Conservation (phyloP, 2,113 vertebrate genomes). For the Chauna torquata region DNA sequence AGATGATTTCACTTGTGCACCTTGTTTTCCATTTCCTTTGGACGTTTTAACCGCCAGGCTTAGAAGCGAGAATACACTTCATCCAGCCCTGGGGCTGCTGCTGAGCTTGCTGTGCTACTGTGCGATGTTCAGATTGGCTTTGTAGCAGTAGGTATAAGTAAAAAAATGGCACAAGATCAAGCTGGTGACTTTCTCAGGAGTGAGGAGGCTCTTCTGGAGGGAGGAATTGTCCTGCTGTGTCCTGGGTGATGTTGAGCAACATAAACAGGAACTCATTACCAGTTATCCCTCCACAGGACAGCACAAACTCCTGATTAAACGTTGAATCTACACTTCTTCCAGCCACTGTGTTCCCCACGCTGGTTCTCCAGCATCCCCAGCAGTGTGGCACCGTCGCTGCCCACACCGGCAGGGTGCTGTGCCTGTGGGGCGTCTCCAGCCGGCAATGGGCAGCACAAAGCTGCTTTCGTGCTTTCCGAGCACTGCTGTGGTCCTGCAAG, state of each 20-base stretch:
- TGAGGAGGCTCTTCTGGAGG: neutral
- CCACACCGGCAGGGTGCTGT: rapidly evolving
- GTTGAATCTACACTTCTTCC: neutral
- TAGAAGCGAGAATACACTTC: neutral
- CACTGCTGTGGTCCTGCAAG: rapidly evolving
- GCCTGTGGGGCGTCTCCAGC: rapidly evolving
- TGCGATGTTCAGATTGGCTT: rapidly evolving
- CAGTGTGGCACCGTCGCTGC: rapidly evolving
- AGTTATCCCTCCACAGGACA: neutral
- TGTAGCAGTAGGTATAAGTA: neutral
- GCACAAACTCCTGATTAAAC: too few species aligned
- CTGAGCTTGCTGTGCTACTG: neutral
- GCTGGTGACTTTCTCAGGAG: neutral
- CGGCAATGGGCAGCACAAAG: neutral
- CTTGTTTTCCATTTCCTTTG: neutral
- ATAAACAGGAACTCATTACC: neutral
- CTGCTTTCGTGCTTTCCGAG: neutral
- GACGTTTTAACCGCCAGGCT: neutral
- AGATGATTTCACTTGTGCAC: neutral
- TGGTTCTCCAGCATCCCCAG: neutral
- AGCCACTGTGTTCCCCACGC: neutral
- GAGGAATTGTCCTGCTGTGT: neutral
- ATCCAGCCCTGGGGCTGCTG: neutral
- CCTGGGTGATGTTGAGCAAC: neutral
- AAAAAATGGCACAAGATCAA: neutral